Evolutionary conservation across 37 sponge, comb jelly and placozoan genomes (phyloP).

Genomic region (Halichondria panicea): DNA sequence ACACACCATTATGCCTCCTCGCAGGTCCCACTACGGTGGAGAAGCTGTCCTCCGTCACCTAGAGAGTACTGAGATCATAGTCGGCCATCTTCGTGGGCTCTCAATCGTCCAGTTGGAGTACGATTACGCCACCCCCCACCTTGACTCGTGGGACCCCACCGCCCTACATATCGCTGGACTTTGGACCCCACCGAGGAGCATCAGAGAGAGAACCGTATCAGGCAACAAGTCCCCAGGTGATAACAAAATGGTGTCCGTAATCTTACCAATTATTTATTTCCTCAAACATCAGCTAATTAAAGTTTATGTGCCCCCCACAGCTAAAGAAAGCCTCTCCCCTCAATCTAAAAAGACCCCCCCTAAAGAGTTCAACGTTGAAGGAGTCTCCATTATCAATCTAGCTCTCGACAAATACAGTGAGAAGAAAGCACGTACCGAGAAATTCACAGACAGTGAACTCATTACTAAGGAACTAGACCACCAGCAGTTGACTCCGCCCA

Average conservation of each 20-base stretch:
- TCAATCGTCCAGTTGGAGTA: constrained; percentile 26
- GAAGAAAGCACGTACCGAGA: background rate
- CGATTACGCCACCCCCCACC: constrained; percentile 26
- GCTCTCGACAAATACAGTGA: constrained; percentile 32
- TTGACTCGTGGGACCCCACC: constrained; percentile 45
- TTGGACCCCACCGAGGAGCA: constrained; percentile 1
- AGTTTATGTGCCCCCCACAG: background rate
- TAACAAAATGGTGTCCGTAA: background rate
- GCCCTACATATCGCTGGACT: constrained; percentile 38
- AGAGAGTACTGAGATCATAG: constrained; percentile 35
- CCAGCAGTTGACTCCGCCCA: background rate
- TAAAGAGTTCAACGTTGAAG: constrained; percentile 32
- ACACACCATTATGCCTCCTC: background rate
- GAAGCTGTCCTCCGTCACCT: constrained; percentile 40
- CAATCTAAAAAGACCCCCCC: too few species aligned
- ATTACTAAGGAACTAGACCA: constrained; percentile 12
- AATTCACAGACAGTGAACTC: constrained; percentile 27
- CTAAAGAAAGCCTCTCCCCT: too few species aligned
- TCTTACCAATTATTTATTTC: background rate
- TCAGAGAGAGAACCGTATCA: background rate
- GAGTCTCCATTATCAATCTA: constrained; percentile 9
- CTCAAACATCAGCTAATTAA: background rate
- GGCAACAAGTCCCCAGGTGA: background rate
- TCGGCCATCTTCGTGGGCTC: constrained; percentile 38
- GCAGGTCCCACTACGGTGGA: constrained; percentile 42